Evolutionary conservation across 2,113 vertebrate species (phyloP).

Genomic region (Xyliphius kryptos): DNA sequence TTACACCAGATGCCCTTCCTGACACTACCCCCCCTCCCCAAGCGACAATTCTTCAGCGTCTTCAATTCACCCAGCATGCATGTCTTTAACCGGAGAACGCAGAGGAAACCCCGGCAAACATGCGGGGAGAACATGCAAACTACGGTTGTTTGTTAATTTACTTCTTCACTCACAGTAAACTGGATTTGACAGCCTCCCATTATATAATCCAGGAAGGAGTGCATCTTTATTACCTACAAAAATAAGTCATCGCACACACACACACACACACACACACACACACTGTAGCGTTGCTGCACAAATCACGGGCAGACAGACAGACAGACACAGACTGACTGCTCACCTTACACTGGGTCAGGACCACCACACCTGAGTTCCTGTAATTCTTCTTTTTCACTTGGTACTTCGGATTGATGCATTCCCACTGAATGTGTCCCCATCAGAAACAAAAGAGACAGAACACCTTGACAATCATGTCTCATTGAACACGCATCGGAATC

Average conservation of each 20-base stretch:
- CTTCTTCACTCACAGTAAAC: conserved; percentile 97
- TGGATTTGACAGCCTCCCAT: conserved; percentile 99
- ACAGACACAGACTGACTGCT: background rate
- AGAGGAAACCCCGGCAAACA: no score
- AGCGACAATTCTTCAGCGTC: no score
- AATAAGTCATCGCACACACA: conserved; percentile 18
- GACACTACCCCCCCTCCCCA: no score
- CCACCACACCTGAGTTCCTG: conserved; percentile 91
- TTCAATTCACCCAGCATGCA: no score
- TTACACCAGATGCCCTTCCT: no score
- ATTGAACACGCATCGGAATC: no score
- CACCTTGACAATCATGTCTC: no score
- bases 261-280: background rate
- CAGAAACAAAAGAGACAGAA: no score
- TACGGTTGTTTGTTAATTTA: no score
- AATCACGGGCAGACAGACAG: background rate
- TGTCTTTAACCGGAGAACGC: no score
- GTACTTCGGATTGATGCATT: conserved; percentile 98
- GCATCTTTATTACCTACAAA: conserved; percentile 98
- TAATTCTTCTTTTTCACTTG: conserved; percentile 98
- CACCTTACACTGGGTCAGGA: conserved; percentile 95
- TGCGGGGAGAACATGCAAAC: no score
- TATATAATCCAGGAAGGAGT: conserved; percentile 98
- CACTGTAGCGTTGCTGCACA: no score
- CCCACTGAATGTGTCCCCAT: conserved; percentile 93